Evolutionary conservation across 2,888 invertebrate species (phyloP), one percentile per base, ranked within the genome.

Genomic region (Tiliacea citrago): DNA sequence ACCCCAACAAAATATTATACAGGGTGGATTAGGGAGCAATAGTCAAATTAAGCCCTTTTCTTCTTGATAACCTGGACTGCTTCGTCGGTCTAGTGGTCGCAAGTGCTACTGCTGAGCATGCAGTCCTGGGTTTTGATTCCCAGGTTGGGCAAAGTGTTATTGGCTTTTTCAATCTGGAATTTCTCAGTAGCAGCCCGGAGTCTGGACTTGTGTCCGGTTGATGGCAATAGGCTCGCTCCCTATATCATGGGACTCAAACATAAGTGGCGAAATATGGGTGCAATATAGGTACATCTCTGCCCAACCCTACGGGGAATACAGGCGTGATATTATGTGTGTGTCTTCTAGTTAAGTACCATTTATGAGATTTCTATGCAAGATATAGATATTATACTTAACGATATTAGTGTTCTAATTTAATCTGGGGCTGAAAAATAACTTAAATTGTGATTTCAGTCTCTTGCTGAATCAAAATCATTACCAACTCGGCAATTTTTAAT

Each of bases 1-100:
- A 85, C 85, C 79, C 82, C 55, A 62, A 12, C 13, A 16, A 45
- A 68, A 65, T 24, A 47, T 1, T 58, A 57, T 66, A 79, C 73
- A 83, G 79, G 79, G 0, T 55, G 82, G 39, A 35, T 58, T 55
- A 60, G 18, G n/a, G 2, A n/a, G 1, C 47, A 39, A 0, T 42
- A 6, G 8, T 29, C 2, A 9, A 58, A 57, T 6, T 16, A 47
- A 13, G 9, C 1, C 6, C 45, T 72, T 55, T 18, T 42, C 0
- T 51, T 51, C 8, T 24, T 18, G 12, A 62, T 45, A 24, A 53
- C 21, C 21, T 21, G 18, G 8, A 49, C 49, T 49, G 49, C 8
- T 7, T 39, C 49, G 18, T 49, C 18, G 8, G 21, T 51, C 21
- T 21, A 21, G 49, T 49, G 5, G 7, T 39, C 39, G 39, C 39